phyloP scores from a whole-genome alignment of 2,797 vertebrate species.

The Tenualosa ilisha region DNA sequence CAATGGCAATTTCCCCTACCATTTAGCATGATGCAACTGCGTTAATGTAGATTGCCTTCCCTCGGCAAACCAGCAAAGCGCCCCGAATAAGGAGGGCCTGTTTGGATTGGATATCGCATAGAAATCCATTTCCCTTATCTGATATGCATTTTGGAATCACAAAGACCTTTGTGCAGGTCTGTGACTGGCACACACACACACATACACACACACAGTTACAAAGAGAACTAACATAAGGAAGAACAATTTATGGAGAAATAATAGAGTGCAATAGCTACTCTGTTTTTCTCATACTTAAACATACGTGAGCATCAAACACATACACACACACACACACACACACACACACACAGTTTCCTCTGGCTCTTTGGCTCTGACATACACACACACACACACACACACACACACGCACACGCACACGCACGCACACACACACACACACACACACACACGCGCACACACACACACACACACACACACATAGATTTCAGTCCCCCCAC shows the following conservation, averaged over 20 bases:
- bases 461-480: not conserved
- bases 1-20: constrained; percentile 22
- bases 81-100: not conserved
- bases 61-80: not conserved
- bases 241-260: not conserved
- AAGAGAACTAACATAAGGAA: not conserved
- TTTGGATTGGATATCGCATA: constrained; percentile 6
- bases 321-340: not conserved
- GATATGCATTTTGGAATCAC: not conserved
- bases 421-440: not conserved
- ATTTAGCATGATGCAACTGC: constrained; percentile 15
- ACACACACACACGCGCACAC: not conserved
- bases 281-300: not conserved
- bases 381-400: not conserved
- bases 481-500: not conserved
- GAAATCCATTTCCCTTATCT: constrained; percentile 18
- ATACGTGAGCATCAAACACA: not conserved
- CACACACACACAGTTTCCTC: not conserved
- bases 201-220: not conserved
- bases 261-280: not conserved
- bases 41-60: constrained; percentile 16
- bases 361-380: not conserved
- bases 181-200: not conserved
- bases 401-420: not conserved
- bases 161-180: not conserved